Evolutionary conservation across 1,140 invertebrate genomes (phyloP).

Genomic region (Thalassaphorura encarpata): DNA sequence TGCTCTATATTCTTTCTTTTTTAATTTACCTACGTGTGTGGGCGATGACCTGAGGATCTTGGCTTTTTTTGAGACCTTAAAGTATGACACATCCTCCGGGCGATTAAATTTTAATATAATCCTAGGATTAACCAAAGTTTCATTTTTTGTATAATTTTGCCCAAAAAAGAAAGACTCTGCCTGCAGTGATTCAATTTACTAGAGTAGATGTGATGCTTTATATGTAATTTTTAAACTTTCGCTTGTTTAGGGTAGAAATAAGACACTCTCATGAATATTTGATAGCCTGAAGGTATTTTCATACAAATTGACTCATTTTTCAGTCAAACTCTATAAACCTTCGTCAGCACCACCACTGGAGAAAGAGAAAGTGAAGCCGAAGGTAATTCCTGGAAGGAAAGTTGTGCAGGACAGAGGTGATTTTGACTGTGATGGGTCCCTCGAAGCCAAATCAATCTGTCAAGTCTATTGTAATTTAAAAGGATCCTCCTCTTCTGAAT

Average conservation of each 20-base stretch:
- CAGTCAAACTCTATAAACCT: background rate
- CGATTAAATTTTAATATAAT: too few relatives aligned
- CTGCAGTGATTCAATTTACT: background rate
- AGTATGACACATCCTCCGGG: background rate
- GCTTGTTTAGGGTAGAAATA: too few relatives aligned
- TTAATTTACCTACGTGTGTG: background rate
- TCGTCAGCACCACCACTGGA: background rate
- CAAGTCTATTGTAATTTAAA: background rate
- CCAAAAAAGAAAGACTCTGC: background rate
- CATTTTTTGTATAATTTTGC: too few relatives aligned
- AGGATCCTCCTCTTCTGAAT: background rate
- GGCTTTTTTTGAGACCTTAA: too few relatives aligned
- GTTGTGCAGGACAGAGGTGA: background rate
- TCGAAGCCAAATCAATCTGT: background rate
- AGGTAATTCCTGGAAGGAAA: background rate
- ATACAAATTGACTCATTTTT: background rate
- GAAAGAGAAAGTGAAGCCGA: background rate
- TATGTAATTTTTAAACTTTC: background rate
- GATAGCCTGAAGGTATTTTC: background rate
- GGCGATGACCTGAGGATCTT: too few relatives aligned
- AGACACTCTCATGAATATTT: background rate
- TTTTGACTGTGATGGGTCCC: background rate
- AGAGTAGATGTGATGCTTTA: background rate
- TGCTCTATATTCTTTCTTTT: background rate
- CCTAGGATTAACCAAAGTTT: background rate